Evolutionary conservation across 1,140 invertebrate genomes (phyloP), one percentile per base, ranked within the genome.

Genomic region (Anagrus nilaparvatae): DNA sequence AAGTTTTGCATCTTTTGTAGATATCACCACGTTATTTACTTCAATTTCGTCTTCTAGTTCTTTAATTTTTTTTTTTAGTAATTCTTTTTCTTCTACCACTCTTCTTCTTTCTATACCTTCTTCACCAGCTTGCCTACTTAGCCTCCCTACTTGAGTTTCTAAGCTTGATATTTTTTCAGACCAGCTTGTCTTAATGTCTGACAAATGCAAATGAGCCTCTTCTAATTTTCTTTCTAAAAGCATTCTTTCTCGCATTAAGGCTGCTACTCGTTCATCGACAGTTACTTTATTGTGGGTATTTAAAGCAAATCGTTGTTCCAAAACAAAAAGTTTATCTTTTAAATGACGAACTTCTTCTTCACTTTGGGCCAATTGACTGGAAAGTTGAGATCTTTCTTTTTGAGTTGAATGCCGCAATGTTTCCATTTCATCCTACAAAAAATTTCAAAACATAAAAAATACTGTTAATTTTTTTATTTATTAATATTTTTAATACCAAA

Each of bases 171-270:
- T 90, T 59, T 90, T 87, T 18, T 82, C 79, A 53, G 85, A 89
- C 88, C 87, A 91, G 1, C 83, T 85, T 2, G 83, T 85, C 58
- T 91, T 91, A 46, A 91, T 87, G 51, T 91, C 85, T 0, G 84
- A 79, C 2, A 93, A 59, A 59, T 90, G 86, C 46, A 90, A 68
- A 55, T 88, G 82, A 0, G 83, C 75, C 55, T 93, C 88, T 49
- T 88, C 82, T 16, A 91, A 60, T 48, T 84, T 79, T 31, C 84
- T 71, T 50, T 87, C 81, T 4, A 87, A 56, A 2, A 84, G 63
- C 10, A 76, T 75, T 9, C 80, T 65, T 51, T 87, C 84, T 16
- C 66, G 56, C 63, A 67, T 61, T 6, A 69, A 32, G 47, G 67
- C 60, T 0, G 64, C 65, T 24, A 69, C 51, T 40, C 67, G 67